Base-by-base conservation (phyloP, 2,888 invertebrate genomes). In the Eulithis testata region DNA sequence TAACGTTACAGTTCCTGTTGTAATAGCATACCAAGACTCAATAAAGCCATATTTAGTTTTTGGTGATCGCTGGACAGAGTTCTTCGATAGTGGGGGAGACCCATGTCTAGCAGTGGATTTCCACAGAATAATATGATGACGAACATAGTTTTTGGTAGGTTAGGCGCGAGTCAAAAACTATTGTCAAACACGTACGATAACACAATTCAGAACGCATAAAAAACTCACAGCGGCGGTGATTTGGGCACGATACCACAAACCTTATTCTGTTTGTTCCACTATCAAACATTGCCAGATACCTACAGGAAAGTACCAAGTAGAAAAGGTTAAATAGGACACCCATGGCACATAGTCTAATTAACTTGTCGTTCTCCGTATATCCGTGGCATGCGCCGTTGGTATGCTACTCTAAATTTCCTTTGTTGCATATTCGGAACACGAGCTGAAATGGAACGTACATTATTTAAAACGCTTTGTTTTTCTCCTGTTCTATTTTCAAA, bases 371-470 rank as follows among this genome's bases (percentile, higher is more conserved):
- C 37, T 58, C 55, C 43, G 54, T 64, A 57, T 60, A 58, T 60
- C 56, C 49, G 43, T 43, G 49, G 63, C 60, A 55, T 63, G 51
- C 52, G 54, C 44, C 59, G 47, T 53, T 55, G 43, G 60, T 60
- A 63, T 63, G 53, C 51, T 63, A 64, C 60, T 67, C 49, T 52
- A 63, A 63, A 67, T 67, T 67, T 49, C 49, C 49, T 60, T 67
- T 67, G 63, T 67, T 67, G 53, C 63, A 53, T 47, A 63, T 50
- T 47, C 14, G 11, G 36, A 66, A 63, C 49, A 63, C 43, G 6
- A 63, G 60, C 54, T 56, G 49, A 63, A 63, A 63, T 63, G 43
- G 44, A 59, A 50, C 54, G 51, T 55, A 31, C 21, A 51, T 55
- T 54, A 58, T 62, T 65, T 65, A 43, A 52, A 60, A 57, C 31